A percentile compares a stretch with the other conserved stretches of the same genome.
Evolutionary conservation across 2,888 invertebrate genomes (phyloP).

Genomic region (Yponomeuta malinellus): DNA sequence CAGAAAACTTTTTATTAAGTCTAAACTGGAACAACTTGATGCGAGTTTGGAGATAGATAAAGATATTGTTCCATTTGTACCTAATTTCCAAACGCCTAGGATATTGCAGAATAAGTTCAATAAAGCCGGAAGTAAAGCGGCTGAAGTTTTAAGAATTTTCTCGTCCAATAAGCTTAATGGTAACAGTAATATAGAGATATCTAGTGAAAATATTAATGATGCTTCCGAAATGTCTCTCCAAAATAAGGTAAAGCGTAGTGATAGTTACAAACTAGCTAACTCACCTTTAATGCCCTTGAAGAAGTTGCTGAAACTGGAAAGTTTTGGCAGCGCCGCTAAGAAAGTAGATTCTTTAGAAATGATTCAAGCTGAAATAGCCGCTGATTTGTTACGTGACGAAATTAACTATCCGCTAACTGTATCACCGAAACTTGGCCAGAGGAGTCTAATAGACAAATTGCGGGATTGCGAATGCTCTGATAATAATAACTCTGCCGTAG

Average conservation of each 20-base stretch:
- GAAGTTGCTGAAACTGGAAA: constrained; percentile 73
- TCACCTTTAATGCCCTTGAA: constrained; percentile 80
- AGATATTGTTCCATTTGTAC: constrained; percentile 60
- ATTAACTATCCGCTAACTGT: constrained; percentile 83
- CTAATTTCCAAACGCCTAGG: constrained; percentile 65
- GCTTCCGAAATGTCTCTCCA: constrained; percentile 41
- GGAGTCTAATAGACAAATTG: constrained; percentile 44
- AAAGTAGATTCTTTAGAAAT: constrained; percentile 71
- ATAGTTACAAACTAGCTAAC: constrained; percentile 90
- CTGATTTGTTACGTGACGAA: constrained; percentile 79
- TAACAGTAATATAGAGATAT: constrained; percentile 33
- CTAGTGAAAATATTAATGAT: constrained; percentile 30
- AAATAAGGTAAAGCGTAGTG: constrained; percentile 83
- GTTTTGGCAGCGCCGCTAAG: constrained; percentile 57
- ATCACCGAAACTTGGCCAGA: constrained; percentile 71
- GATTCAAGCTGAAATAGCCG: constrained; percentile 78
- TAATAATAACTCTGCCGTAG: constrained; percentile 33
- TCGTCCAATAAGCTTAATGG: constrained; percentile 47
- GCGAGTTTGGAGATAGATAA: constrained; percentile 33
- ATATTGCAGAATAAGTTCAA: constrained; percentile 52
- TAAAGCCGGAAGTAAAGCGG: constrained; percentile 54
- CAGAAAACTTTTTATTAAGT: constrained; percentile 34
- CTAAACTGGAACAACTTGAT: constrained; percentile 39
- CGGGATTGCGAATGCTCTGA: constrained; percentile 46
- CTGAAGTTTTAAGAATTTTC: constrained; percentile 68